Base-by-base conservation (phyloP, 2,113 vertebrate genomes). In the Leptocoma aspasia region DNA sequence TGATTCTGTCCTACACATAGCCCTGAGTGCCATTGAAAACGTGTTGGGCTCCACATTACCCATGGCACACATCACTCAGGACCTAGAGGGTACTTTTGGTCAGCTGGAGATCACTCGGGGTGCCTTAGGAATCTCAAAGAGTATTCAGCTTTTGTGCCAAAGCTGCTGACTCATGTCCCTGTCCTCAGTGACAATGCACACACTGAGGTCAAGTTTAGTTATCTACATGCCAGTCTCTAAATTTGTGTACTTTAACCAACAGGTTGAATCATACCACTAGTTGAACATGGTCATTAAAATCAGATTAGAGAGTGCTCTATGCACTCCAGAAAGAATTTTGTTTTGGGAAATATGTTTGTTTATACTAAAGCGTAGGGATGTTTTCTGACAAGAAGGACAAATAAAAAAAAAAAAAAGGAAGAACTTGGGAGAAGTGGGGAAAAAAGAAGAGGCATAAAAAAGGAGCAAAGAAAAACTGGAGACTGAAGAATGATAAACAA, bases 281-380 rank as follows among this genome's bases (percentile, higher is more conserved):
- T 41, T 45, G 22, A 50, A 47, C 8, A 4, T 1, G 2, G 12
- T 18, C 57, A 53, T 50, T 65, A 42, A 75, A 86, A 80, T 70
- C 20, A 70, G 31, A 65, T 30, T 60, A 80, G n/a, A 87, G 1
- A 18, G 12, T 31, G 65, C 60, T n/a, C 20, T 44, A 2, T 56
- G n/a, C 2, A 30, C 57, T 73, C 35, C 69, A 16, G 19, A 82
- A 61, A 44, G 4, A 52, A 20, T 63, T 20, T 63, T 86, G 8
- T 35, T 65, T 88, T 19, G 26, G 14, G 6, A 35, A 90, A 68
- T 9, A 4, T 31, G 14, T 33, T 82, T 52, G 8, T 30, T 65
- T 65, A 39, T 15, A 30, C 18, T 8, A 47, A 54, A 66, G 2
- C 0, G 0, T 9, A 39, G 7, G 11, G 8, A 76, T 42, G 15